Evolutionary conservation across 2,888 invertebrate species (phyloP).

Genomic region (Anaspis maculata): DNA sequence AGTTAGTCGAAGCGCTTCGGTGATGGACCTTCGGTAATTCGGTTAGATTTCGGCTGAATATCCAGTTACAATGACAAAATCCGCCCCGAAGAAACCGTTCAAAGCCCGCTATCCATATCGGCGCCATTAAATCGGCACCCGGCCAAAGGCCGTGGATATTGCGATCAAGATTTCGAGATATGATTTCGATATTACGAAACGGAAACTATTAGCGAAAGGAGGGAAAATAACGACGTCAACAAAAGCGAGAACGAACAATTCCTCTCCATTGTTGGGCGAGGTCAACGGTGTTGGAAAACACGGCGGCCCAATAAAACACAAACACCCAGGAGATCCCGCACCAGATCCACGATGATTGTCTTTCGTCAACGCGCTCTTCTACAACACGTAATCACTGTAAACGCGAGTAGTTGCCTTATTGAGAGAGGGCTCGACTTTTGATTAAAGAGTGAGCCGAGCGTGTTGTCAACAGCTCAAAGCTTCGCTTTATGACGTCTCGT

Average conservation of each 20-base stretch:
- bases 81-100: too few species aligned
- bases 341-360: slow-evolving; percentile 14
- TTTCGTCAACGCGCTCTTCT: slow-evolving; percentile 9
- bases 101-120: too few species aligned
- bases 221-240: slow-evolving; percentile 31
- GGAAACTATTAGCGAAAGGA: slow-evolving; percentile 30
- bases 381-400: slow-evolving; percentile 19
- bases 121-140: too few species aligned
- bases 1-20: too few species aligned
- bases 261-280: slow-evolving; percentile 14
- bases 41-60: too few species aligned
- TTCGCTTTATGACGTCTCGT: slow-evolving; percentile 5
- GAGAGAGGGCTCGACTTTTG: slow-evolving; percentile 8
- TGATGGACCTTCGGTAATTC: too few species aligned
- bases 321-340: slow-evolving; percentile 15
- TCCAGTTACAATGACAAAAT: too few species aligned
- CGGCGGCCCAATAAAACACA: slow-evolving; percentile 18
- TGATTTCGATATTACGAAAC: slow-evolving; percentile 32
- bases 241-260: slow-evolving; percentile 15
- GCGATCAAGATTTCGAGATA: slow-evolving; percentile 30
- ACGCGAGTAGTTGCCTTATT: slow-evolving; percentile 13
- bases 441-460: too few species aligned
- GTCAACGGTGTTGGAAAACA: slow-evolving; percentile 15
- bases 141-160: too few species aligned
- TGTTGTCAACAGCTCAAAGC: too few species aligned